These are phyloP conservation scores for Euglossa dilemma DNA, from an alignment of 1,140 invertebrate species.

Conservation along the genomic window DNA sequence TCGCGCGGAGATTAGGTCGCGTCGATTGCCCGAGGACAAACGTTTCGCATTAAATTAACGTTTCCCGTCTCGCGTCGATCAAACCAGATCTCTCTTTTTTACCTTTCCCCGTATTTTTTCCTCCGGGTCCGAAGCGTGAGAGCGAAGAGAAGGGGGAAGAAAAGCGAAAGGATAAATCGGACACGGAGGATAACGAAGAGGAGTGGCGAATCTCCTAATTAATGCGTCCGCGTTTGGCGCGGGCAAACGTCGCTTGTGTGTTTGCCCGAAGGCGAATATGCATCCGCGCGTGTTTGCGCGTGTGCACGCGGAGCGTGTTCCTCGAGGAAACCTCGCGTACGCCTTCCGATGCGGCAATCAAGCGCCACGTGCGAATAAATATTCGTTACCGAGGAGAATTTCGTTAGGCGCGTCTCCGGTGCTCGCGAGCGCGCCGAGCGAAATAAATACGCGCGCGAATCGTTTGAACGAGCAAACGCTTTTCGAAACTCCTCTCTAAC, in stretches of 20 bases:
- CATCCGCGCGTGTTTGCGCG: not conserved
- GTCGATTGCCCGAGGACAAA: not conserved
- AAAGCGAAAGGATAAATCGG: not conserved
- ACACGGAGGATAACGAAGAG: not conserved
- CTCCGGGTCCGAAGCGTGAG: no score
- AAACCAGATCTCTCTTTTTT: no score
- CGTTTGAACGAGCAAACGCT: not conserved
- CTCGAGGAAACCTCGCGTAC: not conserved
- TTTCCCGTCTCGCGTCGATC: not conserved
- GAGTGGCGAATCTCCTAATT: conserved; percentile 27
- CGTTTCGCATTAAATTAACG: conserved; percentile 7
- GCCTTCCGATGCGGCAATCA: conserved; percentile 17
- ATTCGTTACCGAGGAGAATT: conserved; percentile 13
- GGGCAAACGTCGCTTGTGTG: conserved; percentile 5
- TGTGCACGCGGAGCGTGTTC: not conserved
- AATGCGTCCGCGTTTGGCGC: conserved; percentile 21
- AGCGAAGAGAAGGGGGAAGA: no score
- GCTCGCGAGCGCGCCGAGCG: conserved; percentile 3
- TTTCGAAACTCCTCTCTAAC: not conserved
- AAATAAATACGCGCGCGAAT: not conserved
- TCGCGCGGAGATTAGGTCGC: not conserved
- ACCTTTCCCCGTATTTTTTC: no score
- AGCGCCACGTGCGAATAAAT: conserved; percentile 40
- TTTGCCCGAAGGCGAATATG: not conserved
- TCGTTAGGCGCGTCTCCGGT: conserved; percentile 9